Base-by-base conservation (phyloP, 2,113 vertebrate genomes). In the Misgurnus anguillicaudatus region DNA sequence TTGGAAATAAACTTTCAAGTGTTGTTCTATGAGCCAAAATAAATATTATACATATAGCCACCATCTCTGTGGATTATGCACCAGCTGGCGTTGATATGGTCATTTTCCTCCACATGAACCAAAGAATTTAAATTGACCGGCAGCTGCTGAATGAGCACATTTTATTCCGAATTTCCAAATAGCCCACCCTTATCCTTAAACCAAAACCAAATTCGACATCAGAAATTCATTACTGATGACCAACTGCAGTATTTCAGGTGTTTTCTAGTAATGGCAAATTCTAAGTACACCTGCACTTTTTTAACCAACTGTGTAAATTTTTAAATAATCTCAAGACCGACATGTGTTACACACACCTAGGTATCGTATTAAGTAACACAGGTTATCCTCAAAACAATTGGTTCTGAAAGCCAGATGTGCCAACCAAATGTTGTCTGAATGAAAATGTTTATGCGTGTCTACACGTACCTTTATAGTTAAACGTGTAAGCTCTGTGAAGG, bases 1-100 rank as follows among this genome's bases (percentile, higher is more conserved):
- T 83, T 68, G 65, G 81, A 83, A 85, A 81, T 81, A 85, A 83
- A 83, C 84, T 53, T 47, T 76, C 64, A 42, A 70, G 76, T 76
- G 71, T 83, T 79, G 76, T 79, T 61, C 75, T 67, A 83, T 48
- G 66, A n/a, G 47, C 81, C 76, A 76, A 81, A 73, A 61, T 48
- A 71, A 81, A 57, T 79, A 80, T 68, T 81, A 73, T 75, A 81
- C 61, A 79, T 76, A 83, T 72, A 85, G 79, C 47, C 79, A 76
- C 42, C 68, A 58, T 77, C 64, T 76, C 78, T 66, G 42, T 71
- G 63, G 76, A 81, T 78, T 70, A 75, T 57, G 67, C 45, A 66
- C 51, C 76, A 77, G 73, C 62, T 77, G 80, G 77, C 72, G 38
- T 36, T 38, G 60, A 79, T 65, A 74, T 16, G 55, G 53, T 75